Evolutionary conservation across 2,797 vertebrate species (phyloP).

Genomic region (Spondyliosoma cantharus): DNA sequence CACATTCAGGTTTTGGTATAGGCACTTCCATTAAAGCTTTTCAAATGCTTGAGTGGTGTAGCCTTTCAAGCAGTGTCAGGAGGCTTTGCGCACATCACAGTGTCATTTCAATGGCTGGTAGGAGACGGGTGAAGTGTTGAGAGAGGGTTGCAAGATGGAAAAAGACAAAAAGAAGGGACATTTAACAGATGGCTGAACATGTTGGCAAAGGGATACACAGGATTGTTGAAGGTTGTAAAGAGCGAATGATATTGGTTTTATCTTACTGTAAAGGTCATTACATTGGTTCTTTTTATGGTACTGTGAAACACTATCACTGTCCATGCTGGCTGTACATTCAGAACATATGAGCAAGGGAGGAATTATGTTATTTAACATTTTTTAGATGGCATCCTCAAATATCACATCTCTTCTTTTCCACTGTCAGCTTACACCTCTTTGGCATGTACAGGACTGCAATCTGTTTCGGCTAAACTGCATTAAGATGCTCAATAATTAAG

Average conservation of each 20-base stretch:
- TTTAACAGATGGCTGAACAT: background rate
- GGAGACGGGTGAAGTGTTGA: slow-evolving; percentile 10
- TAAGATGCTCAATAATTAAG: background rate
- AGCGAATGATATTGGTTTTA: slow-evolving; percentile 45
- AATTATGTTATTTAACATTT: slow-evolving; percentile 14
- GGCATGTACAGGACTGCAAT: background rate
- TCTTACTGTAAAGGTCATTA: slow-evolving; percentile 40
- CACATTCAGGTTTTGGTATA: slow-evolving; percentile 16
- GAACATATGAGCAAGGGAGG: slow-evolving; percentile 8
- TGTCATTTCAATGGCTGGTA: slow-evolving; percentile 38
- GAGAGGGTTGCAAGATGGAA: background rate
- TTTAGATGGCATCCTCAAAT: background rate
- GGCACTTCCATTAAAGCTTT: slow-evolving; percentile 48
- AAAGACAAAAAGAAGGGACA: background rate
- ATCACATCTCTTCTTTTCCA: background rate
- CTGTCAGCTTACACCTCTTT: no score
- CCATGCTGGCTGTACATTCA: slow-evolving; percentile 34
- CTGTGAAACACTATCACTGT: slow-evolving; percentile 44
- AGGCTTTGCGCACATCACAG: slow-evolving; percentile 17
- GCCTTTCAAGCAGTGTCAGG: slow-evolving; percentile 51
- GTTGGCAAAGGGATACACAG: slow-evolving; percentile 2
- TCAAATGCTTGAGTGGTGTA: slow-evolving; percentile 53
- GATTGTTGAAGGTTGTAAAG: slow-evolving; percentile 14
- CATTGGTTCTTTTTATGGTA: slow-evolving; percentile 39
- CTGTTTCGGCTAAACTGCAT: background rate